A percentile compares a stretch with the other conserved stretches of the same genome.
phyloP scores from a whole-genome alignment of 2,888 invertebrate genomes.

The Argyresthia goedartella region DNA sequence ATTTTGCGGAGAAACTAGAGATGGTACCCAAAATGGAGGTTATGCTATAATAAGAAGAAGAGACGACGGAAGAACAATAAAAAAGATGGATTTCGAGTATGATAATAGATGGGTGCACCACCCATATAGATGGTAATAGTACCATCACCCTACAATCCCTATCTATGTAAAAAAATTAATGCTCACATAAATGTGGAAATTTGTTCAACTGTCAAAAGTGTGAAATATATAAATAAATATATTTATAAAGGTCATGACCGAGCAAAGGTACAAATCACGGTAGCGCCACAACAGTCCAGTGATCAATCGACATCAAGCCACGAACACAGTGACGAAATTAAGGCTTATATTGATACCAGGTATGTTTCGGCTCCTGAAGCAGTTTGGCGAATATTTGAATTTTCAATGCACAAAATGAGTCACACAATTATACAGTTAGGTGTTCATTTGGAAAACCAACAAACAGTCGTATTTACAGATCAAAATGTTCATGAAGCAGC shows the following conservation, averaged over 20 bases:
- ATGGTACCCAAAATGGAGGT: constrained; percentile 10
- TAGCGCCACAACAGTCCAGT: constrained; percentile 3
- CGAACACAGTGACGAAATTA: no score
- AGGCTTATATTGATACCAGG: no score
- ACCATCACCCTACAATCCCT: constrained; percentile 17
- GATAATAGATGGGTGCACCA: constrained; percentile 19
- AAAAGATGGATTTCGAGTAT: no score
- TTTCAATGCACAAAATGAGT: constrained; percentile 18
- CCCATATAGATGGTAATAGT: no score
- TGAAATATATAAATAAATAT: constrained; percentile 3
- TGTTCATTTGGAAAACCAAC: constrained; percentile 13
- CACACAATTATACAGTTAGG: constrained; percentile 19
- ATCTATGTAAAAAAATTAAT: constrained; percentile 16
- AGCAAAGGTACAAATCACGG: constrained; percentile 11
- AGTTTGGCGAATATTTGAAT: constrained; percentile 19
- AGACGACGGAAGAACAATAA: no score
- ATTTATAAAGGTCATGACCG: constrained; percentile 15
- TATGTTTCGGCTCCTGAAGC: constrained; percentile 13
- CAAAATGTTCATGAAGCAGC: no score
- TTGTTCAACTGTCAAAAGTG: background rate
- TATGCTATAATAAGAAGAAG: constrained; percentile 10
- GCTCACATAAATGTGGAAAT: constrained; percentile 17
- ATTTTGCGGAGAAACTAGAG: background rate
- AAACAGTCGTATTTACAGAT: no score
- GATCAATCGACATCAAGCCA: no score